Evolutionary conservation across 2,797 vertebrate genomes (phyloP), one percentile per base, ranked within the genome.

Genomic region (Cichlasoma orientale): DNA sequence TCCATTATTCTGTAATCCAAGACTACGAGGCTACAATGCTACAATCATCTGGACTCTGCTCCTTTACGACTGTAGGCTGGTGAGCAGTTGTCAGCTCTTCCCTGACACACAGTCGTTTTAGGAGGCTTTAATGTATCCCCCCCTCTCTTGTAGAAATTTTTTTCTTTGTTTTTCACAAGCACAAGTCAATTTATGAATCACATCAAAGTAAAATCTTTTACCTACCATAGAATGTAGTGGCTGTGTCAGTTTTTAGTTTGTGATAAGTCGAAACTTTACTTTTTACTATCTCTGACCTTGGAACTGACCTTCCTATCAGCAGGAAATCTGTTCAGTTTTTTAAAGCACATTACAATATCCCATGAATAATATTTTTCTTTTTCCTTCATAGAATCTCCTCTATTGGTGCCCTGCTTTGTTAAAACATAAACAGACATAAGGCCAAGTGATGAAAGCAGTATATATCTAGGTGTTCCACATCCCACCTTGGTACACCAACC

Each of bases 1-100:
- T 83, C 71, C 82, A 85, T 91, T 90, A 91, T 85, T 79, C 75
- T 82, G 75, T 82, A 80, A 88, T 87, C 75, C 88, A 72, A 85
- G 56, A 74, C 59, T 59, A 56, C 7, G 2, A 5, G 55, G 29
- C 33, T 72, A 66, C 80, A 88, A 85, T 80, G 76, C 58, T 70
- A 85, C 75, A 47, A 78, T 31, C 78, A 84, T 85, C 57, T 78
- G 56, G 63, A 63, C 63, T 72, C 56, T 74, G 78, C 70, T 84
- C 29, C 70, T 77, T 76, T 71, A 73, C 52, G 70, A 57, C 57
- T 59, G 38, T 3, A 33, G 63, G 74, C 55, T 74, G 50, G 16
- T 50, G 54, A 74, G 36, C 19, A 41, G 50, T 69, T 57, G 59
- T 13, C 53, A 25, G 4, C 50, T 75, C 52, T 61, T 7, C 59